These are phyloP conservation scores for Drosophila orena DNA, from an alignment of 1,140 invertebrate genomes.

Conservation along the genomic window DNA sequence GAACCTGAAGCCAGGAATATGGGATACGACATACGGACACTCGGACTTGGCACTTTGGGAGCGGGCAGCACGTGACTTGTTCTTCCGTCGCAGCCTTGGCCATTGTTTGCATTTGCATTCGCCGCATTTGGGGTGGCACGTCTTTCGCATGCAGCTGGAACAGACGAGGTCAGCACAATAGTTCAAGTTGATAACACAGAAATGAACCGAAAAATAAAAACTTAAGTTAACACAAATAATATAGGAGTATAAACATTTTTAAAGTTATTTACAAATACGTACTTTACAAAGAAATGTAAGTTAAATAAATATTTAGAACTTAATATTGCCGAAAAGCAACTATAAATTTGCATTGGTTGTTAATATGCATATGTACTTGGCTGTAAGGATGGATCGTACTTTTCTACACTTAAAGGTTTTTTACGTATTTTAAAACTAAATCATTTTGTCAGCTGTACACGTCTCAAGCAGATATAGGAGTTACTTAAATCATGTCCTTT, in stretches of 20 bases:
- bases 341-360: no score
- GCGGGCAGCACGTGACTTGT: constrained; percentile 71
- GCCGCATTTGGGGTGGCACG: constrained; percentile 31
- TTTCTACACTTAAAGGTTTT: no score
- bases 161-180: constrained; percentile 4
- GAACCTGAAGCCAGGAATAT: constrained; percentile 4
- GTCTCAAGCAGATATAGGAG: no score
- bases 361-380: no score
- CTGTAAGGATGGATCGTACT: no score
- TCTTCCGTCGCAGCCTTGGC: constrained; percentile 68
- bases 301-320: background rate
- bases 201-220: no score
- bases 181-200: background rate
- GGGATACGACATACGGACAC: constrained; percentile 16
- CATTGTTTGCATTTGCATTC: constrained; percentile 77
- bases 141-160: constrained; percentile 62
- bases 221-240: background rate
- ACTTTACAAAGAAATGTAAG: no score
- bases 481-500: background rate
- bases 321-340: no score
- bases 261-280: no score
- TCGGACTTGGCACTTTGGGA: constrained; percentile 17
- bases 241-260: background rate
- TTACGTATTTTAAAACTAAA: no score
- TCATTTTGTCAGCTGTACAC: no score